Base-by-base conservation (phyloP, 2,888 invertebrate species). In the Aethes cnicana region DNA sequence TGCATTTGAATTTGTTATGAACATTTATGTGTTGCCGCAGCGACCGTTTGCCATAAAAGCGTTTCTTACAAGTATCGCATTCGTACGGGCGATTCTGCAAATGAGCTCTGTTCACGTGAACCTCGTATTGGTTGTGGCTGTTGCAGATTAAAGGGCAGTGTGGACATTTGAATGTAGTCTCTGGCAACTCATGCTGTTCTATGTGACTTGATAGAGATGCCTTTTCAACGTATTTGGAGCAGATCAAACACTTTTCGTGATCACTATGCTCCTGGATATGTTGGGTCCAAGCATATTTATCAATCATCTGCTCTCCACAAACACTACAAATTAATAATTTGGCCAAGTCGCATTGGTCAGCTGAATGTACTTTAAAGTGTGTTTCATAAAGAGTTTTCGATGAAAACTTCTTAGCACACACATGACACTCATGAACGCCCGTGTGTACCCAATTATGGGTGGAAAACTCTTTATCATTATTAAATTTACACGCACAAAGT, bases 31-130 rank as follows among this genome's bases (percentile, higher is more conserved):
- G 63, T 11, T 54, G 53, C 2, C 44, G 57, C 35, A 64, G 41
- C n/a, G 55, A 53, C 16, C 61, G 56, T 26, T 59, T 61, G 0
- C 64, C 59, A 11, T 58, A 61, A 33, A 62, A 64, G 0, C 58
- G 18, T 30, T 62, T 64, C 1, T 49, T 53, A 37, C 64, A 64
- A 14, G 54, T 50, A 35, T 54, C 46, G 26, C 64, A 64, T 30
- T 58, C 47, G 20, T 62, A 64, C 1, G 64, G 64, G 8, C 61
- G 60, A 5, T 53, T 47, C 53, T 61, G 57, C 9, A 60, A 48
- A 52, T 64, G 64, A 17, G 57, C 61, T 33, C 62, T 56, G 23
- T 64, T 64, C 0, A 62, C 54, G 11, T 64, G 64, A 0, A 60
- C 39, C 39, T 64, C 64, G 1, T 56, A 43, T 30, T 61, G 58